Percentiles rank a stretch among this genome's conserved stretches.
phyloP scores from a whole-genome alignment of 1,140 invertebrate genomes.

The Drosophila miranda region DNA sequence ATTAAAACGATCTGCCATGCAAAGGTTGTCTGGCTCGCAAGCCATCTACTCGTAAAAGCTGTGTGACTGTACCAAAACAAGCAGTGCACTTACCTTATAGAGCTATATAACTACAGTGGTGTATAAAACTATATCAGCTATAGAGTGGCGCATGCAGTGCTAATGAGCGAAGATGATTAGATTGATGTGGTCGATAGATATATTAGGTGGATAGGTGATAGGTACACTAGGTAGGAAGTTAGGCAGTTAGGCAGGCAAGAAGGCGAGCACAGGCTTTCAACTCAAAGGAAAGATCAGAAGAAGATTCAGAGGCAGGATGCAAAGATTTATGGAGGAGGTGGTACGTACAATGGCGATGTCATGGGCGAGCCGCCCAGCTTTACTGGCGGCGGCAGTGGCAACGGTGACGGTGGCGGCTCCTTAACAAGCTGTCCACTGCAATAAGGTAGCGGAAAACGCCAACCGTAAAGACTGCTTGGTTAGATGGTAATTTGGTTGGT shows the following conservation, averaged over 20 bases:
- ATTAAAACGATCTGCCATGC: constrained; percentile 6
- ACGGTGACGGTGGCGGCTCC: constrained; percentile 89
- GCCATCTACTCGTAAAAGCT: constrained; percentile 1
- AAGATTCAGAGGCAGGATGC: not conserved
- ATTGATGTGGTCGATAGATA: not conserved
- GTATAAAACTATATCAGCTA: not conserved
- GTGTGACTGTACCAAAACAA: too few species aligned
- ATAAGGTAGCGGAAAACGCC: constrained; percentile 96
- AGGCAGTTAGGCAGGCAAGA: not conserved
- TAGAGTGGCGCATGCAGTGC: constrained; percentile 23
- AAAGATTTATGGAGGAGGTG: constrained; percentile 3
- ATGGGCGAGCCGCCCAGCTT: constrained; percentile 87
- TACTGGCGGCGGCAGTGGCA: constrained; percentile 88
- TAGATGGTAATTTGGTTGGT: constrained; percentile 62
- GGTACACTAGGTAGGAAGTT: too few species aligned
- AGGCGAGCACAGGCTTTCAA: not conserved
- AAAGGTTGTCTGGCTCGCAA: constrained; percentile 12
- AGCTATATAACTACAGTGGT: too few species aligned
- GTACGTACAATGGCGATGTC: constrained; percentile 87
- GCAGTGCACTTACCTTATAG: too few species aligned
- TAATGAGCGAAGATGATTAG: constrained; percentile 26
- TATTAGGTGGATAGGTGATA: too few species aligned
- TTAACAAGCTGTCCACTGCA: constrained; percentile 91
- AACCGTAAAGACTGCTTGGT: constrained; percentile 93
- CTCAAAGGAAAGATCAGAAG: not conserved